Conservation (phyloP, 2,797 vertebrate species). For the Hydrophis major region DNA sequence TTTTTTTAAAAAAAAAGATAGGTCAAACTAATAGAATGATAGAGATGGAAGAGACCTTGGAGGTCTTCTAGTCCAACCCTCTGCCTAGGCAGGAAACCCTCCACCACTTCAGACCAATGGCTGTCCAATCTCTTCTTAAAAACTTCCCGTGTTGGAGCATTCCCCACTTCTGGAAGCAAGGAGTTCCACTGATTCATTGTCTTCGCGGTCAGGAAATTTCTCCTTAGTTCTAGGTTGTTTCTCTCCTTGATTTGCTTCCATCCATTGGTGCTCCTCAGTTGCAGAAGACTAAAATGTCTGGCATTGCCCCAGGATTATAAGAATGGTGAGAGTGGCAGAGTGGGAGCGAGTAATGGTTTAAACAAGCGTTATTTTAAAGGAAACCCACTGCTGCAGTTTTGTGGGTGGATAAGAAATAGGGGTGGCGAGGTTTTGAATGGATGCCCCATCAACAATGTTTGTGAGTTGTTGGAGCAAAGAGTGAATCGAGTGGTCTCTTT, state of each 20-base stretch:
- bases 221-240: background rate
- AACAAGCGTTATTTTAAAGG: slow-evolving; percentile 18
- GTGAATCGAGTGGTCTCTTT: slow-evolving; percentile 37
- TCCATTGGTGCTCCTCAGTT: background rate
- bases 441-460: slow-evolving; percentile 39
- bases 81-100: too few species aligned
- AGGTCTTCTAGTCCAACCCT: too few species aligned
- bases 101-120: background rate
- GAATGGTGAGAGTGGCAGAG: background rate
- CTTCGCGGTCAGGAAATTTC: too few species aligned
- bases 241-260: background rate
- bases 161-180: background rate
- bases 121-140: background rate
- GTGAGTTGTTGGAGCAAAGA: slow-evolving; percentile 45
- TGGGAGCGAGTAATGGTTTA: background rate
- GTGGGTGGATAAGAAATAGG: slow-evolving; percentile 28
- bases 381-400: background rate
- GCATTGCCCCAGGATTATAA: background rate
- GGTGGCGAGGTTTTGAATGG: slow-evolving; percentile 40
- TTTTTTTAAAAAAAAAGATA: background rate
- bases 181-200: background rate
- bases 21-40: background rate
- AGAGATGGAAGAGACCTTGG: background rate
- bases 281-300: background rate
- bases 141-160: background rate